Evolutionary conservation across 1,140 invertebrate species (phyloP).

Genomic region (Catajapyx aquilonaris): DNA sequence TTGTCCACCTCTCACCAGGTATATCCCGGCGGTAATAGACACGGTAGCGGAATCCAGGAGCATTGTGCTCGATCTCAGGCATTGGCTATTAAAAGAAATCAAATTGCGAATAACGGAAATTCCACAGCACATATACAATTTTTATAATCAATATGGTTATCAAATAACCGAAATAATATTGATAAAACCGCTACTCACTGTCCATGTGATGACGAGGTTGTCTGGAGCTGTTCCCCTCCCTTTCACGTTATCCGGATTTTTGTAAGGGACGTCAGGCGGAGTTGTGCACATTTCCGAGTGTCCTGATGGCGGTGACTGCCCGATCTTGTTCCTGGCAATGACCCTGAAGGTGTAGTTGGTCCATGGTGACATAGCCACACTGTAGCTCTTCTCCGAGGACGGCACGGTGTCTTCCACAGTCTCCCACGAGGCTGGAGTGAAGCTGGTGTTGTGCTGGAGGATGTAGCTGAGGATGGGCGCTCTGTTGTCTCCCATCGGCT

Average conservation of each 20-base stretch:
- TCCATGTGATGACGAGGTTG: constrained; percentile 90
- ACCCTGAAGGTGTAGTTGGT: constrained; percentile 94
- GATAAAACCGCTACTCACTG: constrained; percentile 34
- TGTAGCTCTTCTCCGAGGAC: constrained; percentile 52
- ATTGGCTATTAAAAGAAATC: constrained; percentile 39
- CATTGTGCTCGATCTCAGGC: constrained; percentile 93
- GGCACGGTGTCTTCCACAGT: constrained; percentile 48
- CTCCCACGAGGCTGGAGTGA: constrained; percentile 83
- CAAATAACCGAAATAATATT: too few relatives aligned
- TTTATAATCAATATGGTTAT: too few relatives aligned
- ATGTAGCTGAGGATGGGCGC: constrained; percentile 79
- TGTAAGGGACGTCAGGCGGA: constrained; percentile 65
- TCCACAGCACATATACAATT: too few relatives aligned
- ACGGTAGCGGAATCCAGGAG: constrained; percentile 73
- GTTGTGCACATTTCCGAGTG: constrained; percentile 69
- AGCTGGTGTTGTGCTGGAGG: constrained; percentile 86
- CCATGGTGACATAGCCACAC: constrained; percentile 65
- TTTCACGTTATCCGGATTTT: constrained; percentile 87
- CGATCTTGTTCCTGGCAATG: constrained; percentile 81
- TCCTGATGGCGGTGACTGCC: constrained; percentile 60
- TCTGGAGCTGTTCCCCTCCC: constrained; percentile 68
- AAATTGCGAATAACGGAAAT: too few relatives aligned
- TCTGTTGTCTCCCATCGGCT: constrained; percentile 76
- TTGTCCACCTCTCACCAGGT: constrained; percentile 44
- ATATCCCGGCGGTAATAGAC: constrained; percentile 70